Evolutionary conservation across 1,140 invertebrate species (phyloP), one percentile per base, ranked within the genome.

Genomic region (Pantala flavescens): DNA sequence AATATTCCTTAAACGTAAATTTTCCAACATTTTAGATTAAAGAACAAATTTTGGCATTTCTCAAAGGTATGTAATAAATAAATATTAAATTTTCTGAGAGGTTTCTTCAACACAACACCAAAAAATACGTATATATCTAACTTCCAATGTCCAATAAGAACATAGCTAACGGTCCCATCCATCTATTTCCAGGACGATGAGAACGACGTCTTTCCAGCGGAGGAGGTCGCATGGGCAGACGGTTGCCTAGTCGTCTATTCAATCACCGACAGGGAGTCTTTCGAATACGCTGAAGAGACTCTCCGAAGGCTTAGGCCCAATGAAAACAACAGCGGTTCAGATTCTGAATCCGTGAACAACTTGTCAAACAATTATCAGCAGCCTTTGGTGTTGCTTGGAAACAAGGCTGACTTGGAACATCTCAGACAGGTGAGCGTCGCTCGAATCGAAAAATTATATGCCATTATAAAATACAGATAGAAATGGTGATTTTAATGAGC

Each of bases 161-260:
- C 9, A 36, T 36, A 5, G 9, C 28, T 36, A 2, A 36, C 28
- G 9, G 28, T 36, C 9, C 28, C 28, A 36, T 36, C 28, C 28
- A 36, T 36, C 28, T 36, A 3, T 12, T 21, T 63, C 14, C 49
- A 63, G 49, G 49, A 63, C 16, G 49, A 63, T 12, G 49, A 63
- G 49, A 63, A 63, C 12, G 49, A 63, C 5, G 49, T 63, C 16
- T 81, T 87, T 73, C 82, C 85, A 28, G 80, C 85, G 77, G 88
- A 88, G 75, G 84, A 86, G 36, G 84, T 92, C 43, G 86, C 90
- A 80, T 91, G 91, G 90, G 90, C 90, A 0, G 91, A 93, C 80
- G 91, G 89, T 7, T 91, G 89, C 80, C 82, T 92, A 7, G 85
- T 93, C n/a, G 90, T 92, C 42, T 93, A 93, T 82, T 90, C 90